These are phyloP conservation scores for Nasua narica DNA, from an alignment of 2,797 vertebrate species.

Conservation along the genomic window DNA sequence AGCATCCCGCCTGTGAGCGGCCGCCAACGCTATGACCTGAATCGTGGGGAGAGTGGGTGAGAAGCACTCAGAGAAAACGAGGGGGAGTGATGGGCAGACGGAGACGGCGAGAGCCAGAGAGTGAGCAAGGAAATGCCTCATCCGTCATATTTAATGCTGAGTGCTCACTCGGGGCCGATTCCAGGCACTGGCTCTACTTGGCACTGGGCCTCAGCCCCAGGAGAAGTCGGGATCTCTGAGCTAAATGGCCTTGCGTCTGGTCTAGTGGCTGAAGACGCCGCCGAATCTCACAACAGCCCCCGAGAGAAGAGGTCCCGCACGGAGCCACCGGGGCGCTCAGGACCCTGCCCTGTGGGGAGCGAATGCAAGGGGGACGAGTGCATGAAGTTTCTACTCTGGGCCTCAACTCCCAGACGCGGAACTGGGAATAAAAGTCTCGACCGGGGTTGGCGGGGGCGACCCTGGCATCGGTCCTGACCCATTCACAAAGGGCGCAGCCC, in stretches of 20 bases:
- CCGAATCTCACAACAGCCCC: not conserved
- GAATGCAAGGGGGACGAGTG: fast-evolving
- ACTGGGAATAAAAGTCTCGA: not conserved
- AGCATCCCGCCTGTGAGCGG: not conserved
- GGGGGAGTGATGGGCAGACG: not conserved
- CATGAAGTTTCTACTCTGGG: not conserved
- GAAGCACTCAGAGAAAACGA: not conserved
- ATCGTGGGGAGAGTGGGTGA: not conserved
- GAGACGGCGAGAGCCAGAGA: not conserved
- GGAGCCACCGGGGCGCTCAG: not conserved
- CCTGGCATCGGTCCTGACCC: not conserved
- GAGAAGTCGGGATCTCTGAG: not conserved
- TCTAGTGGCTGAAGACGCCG: not conserved
- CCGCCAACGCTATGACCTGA: not conserved
- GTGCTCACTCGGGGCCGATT: conserved; percentile 39
- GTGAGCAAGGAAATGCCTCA: not conserved
- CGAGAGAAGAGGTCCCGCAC: not conserved
- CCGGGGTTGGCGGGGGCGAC: not conserved
- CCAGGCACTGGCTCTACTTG: conserved; percentile 13
- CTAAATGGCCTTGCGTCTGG: not conserved
- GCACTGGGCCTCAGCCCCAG: not conserved
- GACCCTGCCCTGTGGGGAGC: not conserved
- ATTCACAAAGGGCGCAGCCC: not conserved
- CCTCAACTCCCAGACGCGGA: not conserved
- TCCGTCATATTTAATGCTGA: conserved; percentile 43